Evolutionary conservation across 2,797 vertebrate species (phyloP).

Genomic region (Enteromius afrohamiltoni): DNA sequence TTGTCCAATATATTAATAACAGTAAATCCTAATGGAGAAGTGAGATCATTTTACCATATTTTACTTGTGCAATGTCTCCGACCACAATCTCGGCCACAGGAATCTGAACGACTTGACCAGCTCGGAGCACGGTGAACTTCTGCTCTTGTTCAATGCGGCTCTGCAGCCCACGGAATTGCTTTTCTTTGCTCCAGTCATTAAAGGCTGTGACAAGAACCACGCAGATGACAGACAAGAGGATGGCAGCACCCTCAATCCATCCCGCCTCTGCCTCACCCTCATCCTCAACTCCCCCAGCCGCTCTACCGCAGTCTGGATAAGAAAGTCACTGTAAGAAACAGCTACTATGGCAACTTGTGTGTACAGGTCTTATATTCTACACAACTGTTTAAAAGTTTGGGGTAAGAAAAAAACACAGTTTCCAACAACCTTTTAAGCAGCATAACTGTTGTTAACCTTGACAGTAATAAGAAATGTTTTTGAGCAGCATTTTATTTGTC

Average conservation of each 20-base stretch:
- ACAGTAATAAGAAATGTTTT: background rate
- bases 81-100: slow-evolving; percentile 92
- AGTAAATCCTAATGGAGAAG: background rate
- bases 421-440: background rate
- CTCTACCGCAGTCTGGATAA: slow-evolving; percentile 84
- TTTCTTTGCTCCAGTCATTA: slow-evolving; percentile 99
- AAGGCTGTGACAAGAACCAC: slow-evolving; percentile 98
- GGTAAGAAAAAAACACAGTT: background rate
- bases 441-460: background rate
- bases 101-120: slow-evolving; percentile 88
- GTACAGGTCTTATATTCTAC: background rate
- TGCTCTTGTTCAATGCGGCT: slow-evolving; percentile 97
- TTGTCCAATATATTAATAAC: background rate
- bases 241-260: slow-evolving; percentile 98
- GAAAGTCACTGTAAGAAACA: slow-evolving; percentile 16
- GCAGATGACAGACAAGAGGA: slow-evolving; percentile 93
- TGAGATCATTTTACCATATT: slow-evolving; percentile 84
- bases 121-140: slow-evolving; percentile 89
- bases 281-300: slow-evolving; percentile 82
- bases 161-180: slow-evolving; percentile 96
- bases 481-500: background rate
- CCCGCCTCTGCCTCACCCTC: slow-evolving; percentile 91
- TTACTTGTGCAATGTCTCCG: slow-evolving; percentile 93
- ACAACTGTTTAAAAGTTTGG: background rate
- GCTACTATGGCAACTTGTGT: background rate